Base-by-base conservation (phyloP, 2,113 vertebrate species). In the Probosciger aterrimus region DNA sequence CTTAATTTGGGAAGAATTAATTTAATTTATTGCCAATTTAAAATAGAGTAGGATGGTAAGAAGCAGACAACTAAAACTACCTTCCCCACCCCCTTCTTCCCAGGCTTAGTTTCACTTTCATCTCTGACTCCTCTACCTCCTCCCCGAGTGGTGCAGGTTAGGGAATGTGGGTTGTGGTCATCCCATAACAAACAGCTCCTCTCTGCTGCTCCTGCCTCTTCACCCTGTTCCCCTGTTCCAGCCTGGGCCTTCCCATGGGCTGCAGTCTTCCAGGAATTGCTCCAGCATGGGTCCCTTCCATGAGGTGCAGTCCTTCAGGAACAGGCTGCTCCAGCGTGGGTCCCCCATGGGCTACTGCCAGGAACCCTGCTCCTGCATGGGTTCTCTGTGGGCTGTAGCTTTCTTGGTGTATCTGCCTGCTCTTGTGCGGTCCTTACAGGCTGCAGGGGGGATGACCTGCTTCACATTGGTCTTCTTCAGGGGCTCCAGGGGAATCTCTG, bases 231-330 rank as follows among this genome's bases (percentile, higher is more conserved):
- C n/a, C 13, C 12, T 25, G 20, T 22, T 50, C 10, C 53, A 43
- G 25, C 31, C 31, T 22, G 24, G 10, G 1, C 46, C 24, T 33
- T 77, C 49, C 59, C 9, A 1, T 0, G 11, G 44, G 18, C n/a
- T 52, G 4, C 9, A 7, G 19, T 19, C 30, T 37, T 14, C 17
- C 23, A 5, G 6, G 44, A 24, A 3, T 33, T 22, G 35, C 43
- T 76, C 17, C 37, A 3, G 18, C 0, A 0, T 5, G 7, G n/a
- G 0, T 31, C 4, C 30, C 46, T 19, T 62, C 27, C 18, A 2
- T 0, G 2, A 20, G 7, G 1, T 17, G 9, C 57, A 18, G 43
- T 47, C 33, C 31, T 71, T 70, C 33, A n/a, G 69, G 23, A 33
- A 6, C 14, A 7, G 70, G 5, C n/a, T 71, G n/a, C 57, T 67